These are phyloP conservation scores for Heliconius ismenius DNA, from an alignment of 2,888 invertebrate species.

Conservation along the genomic window DNA sequence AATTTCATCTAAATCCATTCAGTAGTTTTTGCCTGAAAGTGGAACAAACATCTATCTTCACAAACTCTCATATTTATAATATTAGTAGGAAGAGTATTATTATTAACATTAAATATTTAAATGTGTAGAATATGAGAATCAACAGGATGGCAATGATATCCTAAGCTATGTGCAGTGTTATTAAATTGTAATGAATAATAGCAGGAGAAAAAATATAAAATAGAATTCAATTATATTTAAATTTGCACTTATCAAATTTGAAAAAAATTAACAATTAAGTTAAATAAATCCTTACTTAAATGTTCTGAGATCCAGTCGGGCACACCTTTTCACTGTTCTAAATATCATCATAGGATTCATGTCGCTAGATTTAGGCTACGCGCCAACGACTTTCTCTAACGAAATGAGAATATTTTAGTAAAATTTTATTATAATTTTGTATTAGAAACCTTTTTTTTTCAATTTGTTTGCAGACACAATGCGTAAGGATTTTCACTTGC, in stretches of 20 bases:
- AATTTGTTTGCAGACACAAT: neutral
- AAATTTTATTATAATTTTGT: neutral
- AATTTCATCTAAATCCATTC: too few species aligned
- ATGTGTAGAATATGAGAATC: neutral
- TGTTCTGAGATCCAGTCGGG: constrained; percentile 23
- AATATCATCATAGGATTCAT: constrained; percentile 35
- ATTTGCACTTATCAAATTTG: too few species aligned
- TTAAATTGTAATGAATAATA: neutral
- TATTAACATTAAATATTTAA: neutral
- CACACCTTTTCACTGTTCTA: constrained; percentile 33
- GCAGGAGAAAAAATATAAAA: too few species aligned
- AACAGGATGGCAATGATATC: neutral
- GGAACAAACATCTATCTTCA: too few species aligned
- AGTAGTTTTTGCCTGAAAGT: too few species aligned
- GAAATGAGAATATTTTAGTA: constrained; percentile 13
- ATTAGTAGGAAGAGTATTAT: too few species aligned
- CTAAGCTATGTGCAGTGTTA: neutral
- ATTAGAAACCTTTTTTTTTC: neutral
- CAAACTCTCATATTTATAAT: too few species aligned
- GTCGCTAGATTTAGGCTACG: constrained; percentile 32
- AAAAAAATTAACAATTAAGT: neutral
- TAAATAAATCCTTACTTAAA: constrained; percentile 29
- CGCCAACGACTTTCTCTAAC: constrained; percentile 45
- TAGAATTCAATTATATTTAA: too few species aligned
- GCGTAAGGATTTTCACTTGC: neutral